Base-by-base conservation (phyloP, 1,140 invertebrate genomes). In the Hycleus cichorii region DNA sequence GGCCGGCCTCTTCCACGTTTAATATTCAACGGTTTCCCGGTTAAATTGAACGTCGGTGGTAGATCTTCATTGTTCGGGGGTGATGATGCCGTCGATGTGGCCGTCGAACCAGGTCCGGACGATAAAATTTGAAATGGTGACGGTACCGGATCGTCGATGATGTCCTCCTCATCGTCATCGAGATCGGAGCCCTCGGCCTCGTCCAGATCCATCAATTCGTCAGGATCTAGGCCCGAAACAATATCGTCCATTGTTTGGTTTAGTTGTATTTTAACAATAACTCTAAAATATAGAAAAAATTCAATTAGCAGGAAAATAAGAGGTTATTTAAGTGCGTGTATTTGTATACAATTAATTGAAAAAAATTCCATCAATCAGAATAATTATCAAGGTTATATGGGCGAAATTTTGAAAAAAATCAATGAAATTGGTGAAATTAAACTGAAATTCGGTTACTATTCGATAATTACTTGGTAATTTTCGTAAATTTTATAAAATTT, bases 1-100 rank as follows among this genome's bases (percentile, higher is more conserved):
- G 86, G 87, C 63, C 87, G 75, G 2, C 86, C 86, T 39, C 85
- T 83, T 24, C 86, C 86, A 49, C 86, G 76, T 62, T 84, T 78
- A 51, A 84, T 80, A 51, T 55, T 64, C 47, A 83, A 67, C 39
- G 81, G 80, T 70, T 81, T 81, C 25, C 80, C 80, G 50, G 78
- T 75, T 69, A 72, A 72, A 55, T 64, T 66, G 49, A 67, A 67
- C n/a, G 75, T 76, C 24, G 76, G 76, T 2, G 76, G 73, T 11
- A 76, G 74, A 57, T 80, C 78, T 53, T 80, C 78, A 38, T 73
- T 78, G 4, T 63, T 69, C 5, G 70, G 62, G 12, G 78, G 76
- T 4, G 78, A 81, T 42, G 78, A 80, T 6, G 78, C 76, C 52
- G 75, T 77, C 49, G 78, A 81, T 49, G 79, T 81, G 40, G 80